Base-by-base conservation (phyloP, 1,140 invertebrate species). In the Drosophila lini region DNA sequence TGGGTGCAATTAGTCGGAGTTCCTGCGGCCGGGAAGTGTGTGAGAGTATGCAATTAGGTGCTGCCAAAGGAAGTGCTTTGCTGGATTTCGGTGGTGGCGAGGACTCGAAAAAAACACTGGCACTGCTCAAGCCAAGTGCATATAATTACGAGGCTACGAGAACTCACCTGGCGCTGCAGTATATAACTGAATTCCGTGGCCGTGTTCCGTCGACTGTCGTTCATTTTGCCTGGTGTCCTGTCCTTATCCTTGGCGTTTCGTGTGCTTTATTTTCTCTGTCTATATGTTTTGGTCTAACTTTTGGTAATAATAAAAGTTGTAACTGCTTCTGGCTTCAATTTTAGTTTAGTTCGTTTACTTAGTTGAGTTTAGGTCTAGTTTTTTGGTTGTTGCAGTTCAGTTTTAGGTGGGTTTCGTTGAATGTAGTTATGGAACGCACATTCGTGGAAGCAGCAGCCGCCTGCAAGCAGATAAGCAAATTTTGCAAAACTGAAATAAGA, bases 141-240 rank as follows among this genome's bases (percentile, higher is more conserved):
- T 65, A 32, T 75, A 75, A 75, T 75, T 75, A 58, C 19, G 16
- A 34, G 15, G 28, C 11, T 32, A 1, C n/a, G 9, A 36, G 13
- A 42, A 76, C 81, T 82, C 67, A 92, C 91, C 91, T 92, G 91
- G 45, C 91, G 86, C 60, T 92, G 91, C 55, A 92, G 81, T 45
- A 92, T 92, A 53, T 92, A 92, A 79, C 91, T 92, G 40, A 92
- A 92, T 82, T 92, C 91, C 45, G 90, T 92, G 57, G 91, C 91
- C 64, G 91, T 91, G 77, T 92, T 91, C 62, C 91, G 78, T 74
- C 91, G 79, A 73, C 81, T 92, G 70, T 92, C 91, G 69, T 83
- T 90, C 91, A 92, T 92, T 79, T 77, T 90, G 80, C 53, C 42
- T 58, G 63, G 7, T 38, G 36, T 28, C 25, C 25, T 28, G 25